Percentiles rank a stretch among this genome's conserved stretches.
These are phyloP conservation scores for Diaperis boleti DNA, from an alignment of 2,888 invertebrate species.

Conservation along the genomic window DNA sequence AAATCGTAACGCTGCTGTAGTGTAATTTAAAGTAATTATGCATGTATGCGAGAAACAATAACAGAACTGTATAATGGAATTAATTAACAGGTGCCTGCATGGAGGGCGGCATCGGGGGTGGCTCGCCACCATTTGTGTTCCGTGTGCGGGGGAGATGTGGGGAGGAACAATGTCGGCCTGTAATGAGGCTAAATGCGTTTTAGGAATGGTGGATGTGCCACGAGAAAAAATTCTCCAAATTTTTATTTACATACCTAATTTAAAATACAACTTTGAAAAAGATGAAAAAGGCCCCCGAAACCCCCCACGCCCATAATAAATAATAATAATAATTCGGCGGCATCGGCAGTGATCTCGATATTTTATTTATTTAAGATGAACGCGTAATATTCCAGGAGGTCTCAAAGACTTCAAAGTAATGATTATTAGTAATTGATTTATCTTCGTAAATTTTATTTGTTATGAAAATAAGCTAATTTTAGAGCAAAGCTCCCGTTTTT, in stretches of 20 bases:
- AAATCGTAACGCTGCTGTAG: constrained; percentile 30
- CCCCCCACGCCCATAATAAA: too few relatives aligned
- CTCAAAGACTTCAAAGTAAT: constrained; percentile 45
- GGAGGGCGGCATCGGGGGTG: too few relatives aligned
- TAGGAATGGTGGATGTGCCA: too few relatives aligned
- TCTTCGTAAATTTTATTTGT: constrained; percentile 57
- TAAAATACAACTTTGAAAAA: too few relatives aligned
- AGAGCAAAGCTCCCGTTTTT: constrained; percentile 60
- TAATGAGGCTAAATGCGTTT: too few relatives aligned
- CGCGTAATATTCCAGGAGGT: constrained; percentile 34
- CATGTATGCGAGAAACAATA: constrained; percentile 39
- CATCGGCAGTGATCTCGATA: constrained; percentile 28
- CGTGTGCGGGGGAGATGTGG: too few relatives aligned
- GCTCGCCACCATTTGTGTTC: too few relatives aligned
- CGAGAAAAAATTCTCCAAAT: too few relatives aligned
- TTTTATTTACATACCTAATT: too few relatives aligned
- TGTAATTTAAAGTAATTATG: constrained; percentile 40
- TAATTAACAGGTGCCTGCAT: constrained; percentile 34
- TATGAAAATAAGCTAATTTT: constrained; percentile 60
- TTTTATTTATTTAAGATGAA: constrained; percentile 40
- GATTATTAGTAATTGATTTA: constrained; percentile 56
- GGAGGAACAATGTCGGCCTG: too few relatives aligned
- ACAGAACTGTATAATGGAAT: constrained; percentile 36
- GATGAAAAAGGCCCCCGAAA: too few relatives aligned
- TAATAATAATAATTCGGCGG: neutral